Conservation (phyloP, 2,888 invertebrate genomes). For the Euclidia mi region DNA sequence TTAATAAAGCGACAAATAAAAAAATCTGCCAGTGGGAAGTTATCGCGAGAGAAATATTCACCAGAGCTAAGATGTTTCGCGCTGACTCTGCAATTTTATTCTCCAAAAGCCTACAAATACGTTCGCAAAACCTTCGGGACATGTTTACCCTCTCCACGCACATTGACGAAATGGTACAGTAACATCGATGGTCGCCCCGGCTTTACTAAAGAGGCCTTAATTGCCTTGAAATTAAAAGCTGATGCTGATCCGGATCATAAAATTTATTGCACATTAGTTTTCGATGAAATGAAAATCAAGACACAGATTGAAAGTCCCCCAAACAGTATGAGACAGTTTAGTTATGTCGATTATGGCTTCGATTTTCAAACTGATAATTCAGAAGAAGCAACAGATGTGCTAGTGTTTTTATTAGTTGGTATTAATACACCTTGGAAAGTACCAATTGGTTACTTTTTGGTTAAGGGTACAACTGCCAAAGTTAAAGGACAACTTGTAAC, state of each 20-base stretch:
- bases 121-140: conserved; percentile 1
- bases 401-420: conserved; percentile 19
- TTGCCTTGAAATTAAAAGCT: conserved; percentile 8
- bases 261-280: conserved; percentile 4
- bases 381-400: conserved; percentile 12
- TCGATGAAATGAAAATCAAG: conserved; percentile 30
- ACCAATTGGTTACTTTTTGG: conserved; percentile 26
- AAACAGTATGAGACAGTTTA: not conserved
- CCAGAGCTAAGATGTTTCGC: conserved; percentile 6
- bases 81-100: conserved; percentile 6
- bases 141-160: not conserved
- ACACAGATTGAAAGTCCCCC: not conserved
- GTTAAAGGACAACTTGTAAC: conserved; percentile 29
- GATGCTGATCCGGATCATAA: not conserved
- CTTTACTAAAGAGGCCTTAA: conserved; percentile 22
- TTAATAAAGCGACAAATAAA: too few species aligned
- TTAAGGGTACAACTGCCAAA: conserved; percentile 4
- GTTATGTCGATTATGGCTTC: conserved; percentile 2
- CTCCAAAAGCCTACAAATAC: conserved; percentile 6
- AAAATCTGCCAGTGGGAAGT: too few species aligned
- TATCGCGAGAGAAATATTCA: conserved; percentile 3
- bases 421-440: conserved; percentile 19
- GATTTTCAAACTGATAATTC: conserved; percentile 1
- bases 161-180: conserved; percentile 18
- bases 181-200: conserved; percentile 15